These are phyloP conservation scores for Taenioides sp. DNA, from an alignment of 2,797 vertebrate species.

Conservation along the genomic window DNA sequence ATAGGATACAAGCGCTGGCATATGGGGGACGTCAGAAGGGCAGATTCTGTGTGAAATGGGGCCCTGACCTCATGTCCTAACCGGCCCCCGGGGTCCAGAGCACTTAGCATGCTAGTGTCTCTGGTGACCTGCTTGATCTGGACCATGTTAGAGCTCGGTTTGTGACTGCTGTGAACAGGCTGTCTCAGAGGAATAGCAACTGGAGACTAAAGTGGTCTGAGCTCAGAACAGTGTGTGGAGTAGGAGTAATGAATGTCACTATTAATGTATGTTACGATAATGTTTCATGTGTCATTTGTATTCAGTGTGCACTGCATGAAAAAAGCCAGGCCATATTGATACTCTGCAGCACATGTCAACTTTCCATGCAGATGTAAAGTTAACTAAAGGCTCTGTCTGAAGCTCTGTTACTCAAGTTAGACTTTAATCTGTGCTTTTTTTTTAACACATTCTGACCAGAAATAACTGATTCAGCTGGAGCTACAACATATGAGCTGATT, in stretches of 20 bases:
- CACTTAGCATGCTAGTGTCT: constrained; percentile 26
- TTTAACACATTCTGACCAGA: no score
- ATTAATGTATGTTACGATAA: neutral
- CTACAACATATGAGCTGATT: no score
- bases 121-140: constrained; percentile 26
- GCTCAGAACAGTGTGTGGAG: neutral
- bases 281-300: neutral
- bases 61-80: constrained; percentile 44
- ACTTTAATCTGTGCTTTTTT: no score
- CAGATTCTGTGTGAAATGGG: constrained; percentile 30
- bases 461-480: no score
- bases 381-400: no score
- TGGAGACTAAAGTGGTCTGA: neutral
- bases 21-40: constrained; percentile 28
- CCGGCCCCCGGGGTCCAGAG: constrained; percentile 21
- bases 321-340: neutral
- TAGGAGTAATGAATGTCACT: neutral
- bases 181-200: neutral
- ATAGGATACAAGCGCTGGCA: constrained; percentile 6
- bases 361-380: no score
- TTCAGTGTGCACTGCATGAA: neutral
- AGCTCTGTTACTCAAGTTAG: no score
- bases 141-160: constrained; percentile 18
- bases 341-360: no score
- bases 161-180: constrained; percentile 5